Evolutionary conservation across 2,797 vertebrate species (phyloP).

Genomic region (Mycteria americana): DNA sequence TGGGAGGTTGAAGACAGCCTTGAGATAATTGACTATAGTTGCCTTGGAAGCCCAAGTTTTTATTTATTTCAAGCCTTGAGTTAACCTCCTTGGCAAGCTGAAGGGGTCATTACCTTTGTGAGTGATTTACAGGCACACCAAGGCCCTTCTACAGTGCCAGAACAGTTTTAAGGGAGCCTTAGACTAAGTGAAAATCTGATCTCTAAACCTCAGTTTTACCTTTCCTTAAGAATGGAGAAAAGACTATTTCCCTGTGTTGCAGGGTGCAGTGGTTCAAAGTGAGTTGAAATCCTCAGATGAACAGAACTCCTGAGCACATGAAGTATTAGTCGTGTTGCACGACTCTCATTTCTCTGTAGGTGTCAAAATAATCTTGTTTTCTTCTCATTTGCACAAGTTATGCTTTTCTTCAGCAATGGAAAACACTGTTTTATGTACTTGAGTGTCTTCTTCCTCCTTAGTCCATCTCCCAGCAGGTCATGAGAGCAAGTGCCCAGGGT

Average conservation of each 20-base stretch:
- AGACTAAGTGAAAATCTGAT: not conserved
- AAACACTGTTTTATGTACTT: not conserved
- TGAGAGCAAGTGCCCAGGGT: not conserved
- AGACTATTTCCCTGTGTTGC: not conserved
- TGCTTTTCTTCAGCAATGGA: not conserved
- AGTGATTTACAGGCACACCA: not conserved
- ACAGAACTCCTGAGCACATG: not conserved
- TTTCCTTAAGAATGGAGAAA: not conserved
- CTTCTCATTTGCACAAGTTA: not conserved
- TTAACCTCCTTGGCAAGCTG: not conserved
- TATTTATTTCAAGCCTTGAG: not conserved
- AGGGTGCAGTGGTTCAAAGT: not conserved
- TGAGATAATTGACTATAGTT: not conserved
- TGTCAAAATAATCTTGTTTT: not conserved
- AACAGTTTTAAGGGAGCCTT: not conserved
- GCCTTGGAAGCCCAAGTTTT: not conserved
- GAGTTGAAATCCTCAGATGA: not conserved
- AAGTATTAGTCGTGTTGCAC: not conserved
- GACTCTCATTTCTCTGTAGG: not conserved
- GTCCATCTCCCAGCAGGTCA: not conserved
- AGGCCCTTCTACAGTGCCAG: not conserved
- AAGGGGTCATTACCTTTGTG: not conserved
- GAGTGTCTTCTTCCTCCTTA: not conserved
- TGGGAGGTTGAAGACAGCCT: not conserved
- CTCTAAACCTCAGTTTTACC: not conserved